phyloP scores from a whole-genome alignment of 2,113 vertebrate genomes.

The Clarias batrachus region DNA sequence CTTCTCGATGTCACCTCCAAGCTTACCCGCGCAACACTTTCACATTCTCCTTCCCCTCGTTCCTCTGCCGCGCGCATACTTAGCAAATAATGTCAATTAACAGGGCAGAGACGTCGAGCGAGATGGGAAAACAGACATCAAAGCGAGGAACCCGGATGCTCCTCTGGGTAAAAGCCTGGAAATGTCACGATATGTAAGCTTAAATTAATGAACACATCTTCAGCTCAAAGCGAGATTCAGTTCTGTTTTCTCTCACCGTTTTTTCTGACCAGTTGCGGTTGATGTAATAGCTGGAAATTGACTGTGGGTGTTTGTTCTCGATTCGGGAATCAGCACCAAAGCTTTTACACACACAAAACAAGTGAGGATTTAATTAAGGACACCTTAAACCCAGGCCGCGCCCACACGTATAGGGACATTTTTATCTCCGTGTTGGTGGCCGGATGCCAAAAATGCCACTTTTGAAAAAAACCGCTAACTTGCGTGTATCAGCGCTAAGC shows the following conservation, averaged over 20 bases:
- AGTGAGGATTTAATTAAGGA: background rate
- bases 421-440: background rate
- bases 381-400: background rate
- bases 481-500: background rate
- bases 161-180: background rate
- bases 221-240: background rate
- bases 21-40: background rate
- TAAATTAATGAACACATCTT: background rate
- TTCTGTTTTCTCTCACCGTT: background rate
- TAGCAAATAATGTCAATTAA: conserved; percentile 46
- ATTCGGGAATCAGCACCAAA: conserved; percentile 15
- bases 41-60: background rate
- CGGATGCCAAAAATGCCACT: background rate
- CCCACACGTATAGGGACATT: background rate
- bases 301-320: conserved; percentile 30
- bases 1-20: conserved; percentile 15
- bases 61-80: background rate
- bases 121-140: background rate
- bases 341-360: background rate
- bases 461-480: background rate
- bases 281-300: conserved; percentile 54
- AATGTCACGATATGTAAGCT: background rate
- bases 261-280: conserved; percentile 10
- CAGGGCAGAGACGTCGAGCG: background rate
- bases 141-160: conserved; percentile 1